These are phyloP conservation scores for Caenorhabditis auriculariae DNA, from an alignment of 2,888 invertebrate species.

Conservation along the genomic window DNA sequence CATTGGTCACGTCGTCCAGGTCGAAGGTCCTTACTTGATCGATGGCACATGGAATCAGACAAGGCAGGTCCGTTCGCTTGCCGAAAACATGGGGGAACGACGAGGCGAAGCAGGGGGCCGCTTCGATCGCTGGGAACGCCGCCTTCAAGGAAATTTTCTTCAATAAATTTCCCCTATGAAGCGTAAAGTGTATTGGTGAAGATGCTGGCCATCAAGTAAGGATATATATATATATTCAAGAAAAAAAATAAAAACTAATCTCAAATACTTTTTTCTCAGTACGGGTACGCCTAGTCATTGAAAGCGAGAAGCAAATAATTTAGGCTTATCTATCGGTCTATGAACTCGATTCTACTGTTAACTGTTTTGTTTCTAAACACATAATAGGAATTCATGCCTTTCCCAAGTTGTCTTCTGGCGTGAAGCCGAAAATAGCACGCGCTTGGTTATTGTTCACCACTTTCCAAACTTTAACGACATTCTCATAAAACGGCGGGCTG, in stretches of 20 bases:
- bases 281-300: too few relatives aligned
- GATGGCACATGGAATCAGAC: conserved; percentile 94
- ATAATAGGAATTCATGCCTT: conserved; percentile 68
- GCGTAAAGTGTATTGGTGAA: too few relatives aligned
- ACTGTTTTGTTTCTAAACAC: too few relatives aligned
- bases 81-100: conserved; percentile 65
- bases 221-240: too few relatives aligned
- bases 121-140: conserved; percentile 91
- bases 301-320: too few relatives aligned
- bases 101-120: conserved; percentile 76
- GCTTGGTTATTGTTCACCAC: conserved; percentile 96
- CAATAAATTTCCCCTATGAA: too few relatives aligned
- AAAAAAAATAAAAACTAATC: too few relatives aligned
- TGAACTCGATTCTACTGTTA: too few relatives aligned
- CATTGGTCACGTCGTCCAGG: not conserved
- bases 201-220: too few relatives aligned
- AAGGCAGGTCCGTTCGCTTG: conserved; percentile 75
- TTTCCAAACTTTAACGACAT: conserved; percentile 87
- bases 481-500: conserved; percentile 88
- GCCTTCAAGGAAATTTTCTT: conserved; percentile 14
- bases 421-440: conserved; percentile 96
- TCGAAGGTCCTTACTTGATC: conserved; percentile 76
- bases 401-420: conserved; percentile 90
- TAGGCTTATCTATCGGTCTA: too few relatives aligned
- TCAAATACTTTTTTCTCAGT: too few relatives aligned